A percentile compares a stretch with the other conserved stretches of the same genome.
These are phyloP conservation scores for Hyles lineata DNA, from an alignment of 2,888 invertebrate species.

Conservation along the genomic window DNA sequence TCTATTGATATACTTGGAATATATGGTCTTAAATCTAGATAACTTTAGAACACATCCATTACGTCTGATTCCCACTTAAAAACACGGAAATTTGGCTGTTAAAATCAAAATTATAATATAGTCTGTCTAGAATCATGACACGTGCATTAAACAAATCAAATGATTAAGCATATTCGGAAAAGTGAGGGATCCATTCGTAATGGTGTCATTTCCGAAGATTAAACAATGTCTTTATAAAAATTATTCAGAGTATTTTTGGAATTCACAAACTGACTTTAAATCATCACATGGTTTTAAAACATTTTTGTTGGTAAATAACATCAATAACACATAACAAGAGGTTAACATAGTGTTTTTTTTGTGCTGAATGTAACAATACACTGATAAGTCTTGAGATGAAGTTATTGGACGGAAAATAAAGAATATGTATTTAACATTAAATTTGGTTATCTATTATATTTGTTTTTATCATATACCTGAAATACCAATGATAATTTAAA, in stretches of 20 bases:
- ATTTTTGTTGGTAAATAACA: constrained; percentile 13
- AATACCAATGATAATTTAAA: not conserved
- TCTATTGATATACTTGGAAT: constrained; percentile 25
- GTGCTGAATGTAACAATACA: constrained; percentile 29
- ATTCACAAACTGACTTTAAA: constrained; percentile 20
- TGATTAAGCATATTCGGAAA: not conserved
- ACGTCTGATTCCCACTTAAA: not conserved
- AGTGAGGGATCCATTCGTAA: not conserved
- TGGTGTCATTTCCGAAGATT: constrained; percentile 1
- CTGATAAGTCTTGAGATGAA: not conserved
- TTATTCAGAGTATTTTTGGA: constrained; percentile 20
- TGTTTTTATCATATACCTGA: not conserved
- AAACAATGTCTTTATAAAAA: constrained; percentile 27
- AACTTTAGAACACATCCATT: not conserved
- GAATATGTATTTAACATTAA: not conserved
- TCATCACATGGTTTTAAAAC: not conserved
- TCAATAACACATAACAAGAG: constrained; percentile 28
- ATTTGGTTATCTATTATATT: not conserved
- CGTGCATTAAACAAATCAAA: too few species aligned
- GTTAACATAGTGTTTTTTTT: constrained; percentile 26
- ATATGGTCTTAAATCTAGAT: not conserved
- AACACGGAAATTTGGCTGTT: not conserved
- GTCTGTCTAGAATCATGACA: not conserved
- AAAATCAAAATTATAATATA: not conserved
- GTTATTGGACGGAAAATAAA: not conserved